Conservation (phyloP, 2,113 vertebrate genomes). For the Gulo gulo region DNA sequence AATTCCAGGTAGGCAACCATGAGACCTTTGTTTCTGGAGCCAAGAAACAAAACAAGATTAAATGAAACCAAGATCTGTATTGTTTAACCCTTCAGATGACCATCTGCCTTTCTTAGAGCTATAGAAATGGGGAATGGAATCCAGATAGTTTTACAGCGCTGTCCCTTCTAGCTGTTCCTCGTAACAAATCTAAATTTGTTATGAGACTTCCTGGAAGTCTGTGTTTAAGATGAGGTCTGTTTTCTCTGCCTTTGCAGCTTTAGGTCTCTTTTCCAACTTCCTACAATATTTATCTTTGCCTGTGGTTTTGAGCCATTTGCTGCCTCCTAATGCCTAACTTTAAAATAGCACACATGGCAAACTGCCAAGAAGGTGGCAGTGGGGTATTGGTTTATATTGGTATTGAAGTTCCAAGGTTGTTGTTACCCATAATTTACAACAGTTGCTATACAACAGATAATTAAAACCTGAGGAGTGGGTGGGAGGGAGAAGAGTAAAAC, state of each 20-base stretch:
- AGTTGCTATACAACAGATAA: slow-evolving; percentile 21
- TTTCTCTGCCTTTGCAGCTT: slow-evolving; percentile 58
- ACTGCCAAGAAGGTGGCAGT: slow-evolving; percentile 62
- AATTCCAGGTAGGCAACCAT: not conserved
- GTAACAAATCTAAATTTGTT: slow-evolving; percentile 27
- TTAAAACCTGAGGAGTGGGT: not conserved
- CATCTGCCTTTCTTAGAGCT: not conserved
- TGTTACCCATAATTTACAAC: slow-evolving; percentile 45
- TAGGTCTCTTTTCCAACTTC: slow-evolving; percentile 69
- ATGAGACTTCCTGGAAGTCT: slow-evolving; percentile 46
- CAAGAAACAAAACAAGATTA: slow-evolving; percentile 12
- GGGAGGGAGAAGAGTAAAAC: slow-evolving; percentile 13
- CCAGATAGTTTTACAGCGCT: slow-evolving; percentile 14
- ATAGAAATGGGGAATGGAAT: not conserved
- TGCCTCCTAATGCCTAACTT: slow-evolving; percentile 88
- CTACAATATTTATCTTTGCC: slow-evolving; percentile 69
- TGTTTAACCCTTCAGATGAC: slow-evolving; percentile 10
- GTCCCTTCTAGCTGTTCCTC: not conserved
- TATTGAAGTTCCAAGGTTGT: slow-evolving; percentile 41
- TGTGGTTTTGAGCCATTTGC: slow-evolving; percentile 85
- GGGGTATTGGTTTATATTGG: slow-evolving; percentile 6
- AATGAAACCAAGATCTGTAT: not conserved
- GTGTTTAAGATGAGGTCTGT: slow-evolving; percentile 57
- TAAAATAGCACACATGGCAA: slow-evolving; percentile 83
- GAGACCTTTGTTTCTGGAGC: not conserved